Evolutionary conservation across 2,888 invertebrate genomes (phyloP), one percentile per base, ranked within the genome.

Genomic region (Drosophila vallismaia): DNA sequence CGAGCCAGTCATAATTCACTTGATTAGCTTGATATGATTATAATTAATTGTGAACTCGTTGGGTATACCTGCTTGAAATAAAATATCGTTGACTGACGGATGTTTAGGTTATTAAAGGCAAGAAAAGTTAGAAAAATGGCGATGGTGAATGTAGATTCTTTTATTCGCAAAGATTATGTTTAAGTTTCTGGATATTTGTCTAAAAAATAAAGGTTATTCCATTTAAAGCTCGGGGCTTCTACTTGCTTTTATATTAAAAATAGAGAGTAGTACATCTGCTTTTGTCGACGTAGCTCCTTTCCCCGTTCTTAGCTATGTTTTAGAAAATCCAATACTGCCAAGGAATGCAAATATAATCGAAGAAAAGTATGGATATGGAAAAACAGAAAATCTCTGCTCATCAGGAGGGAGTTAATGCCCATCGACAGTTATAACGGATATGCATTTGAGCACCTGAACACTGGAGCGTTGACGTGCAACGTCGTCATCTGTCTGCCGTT

Each of bases 381-480:
- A n/a, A n/a, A n/a, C n/a, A n/a, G n/a, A 19, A 19, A 19, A 8
- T 42, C 14, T 19, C 40, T 42, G 8, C 40, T 8, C 40, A 42
- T 7, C 45, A 5, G 45, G 29, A 42, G 42, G 49, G 45, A 71
- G 71, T 63, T 66, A 71, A 75, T 60, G 49, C 59, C 60, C 67
- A 75, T 75, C 74, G 79, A 89, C 88, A 88, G 88, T 84, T 88
- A 79, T 89, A 89, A 88, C 88, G 88, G 89, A 81, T 57, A 42
- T 86, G 86, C 88, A 82, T 71, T 73, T 79, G 77, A 40, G 40
- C 40, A 7, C 71, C 71, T 79, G 77, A 42, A 19, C 40, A 42
- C 72, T 74, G 79, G 77, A 76, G 78, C 86, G 79, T 71, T 80
- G 81, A 83, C 66, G 69, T 59, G 74, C 70, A 52, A 58, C 57